Percentiles rank a stretch among this genome's conserved stretches.
Evolutionary conservation across 1,140 invertebrate genomes (phyloP).

Genomic region (Chironomus striatipennis): DNA sequence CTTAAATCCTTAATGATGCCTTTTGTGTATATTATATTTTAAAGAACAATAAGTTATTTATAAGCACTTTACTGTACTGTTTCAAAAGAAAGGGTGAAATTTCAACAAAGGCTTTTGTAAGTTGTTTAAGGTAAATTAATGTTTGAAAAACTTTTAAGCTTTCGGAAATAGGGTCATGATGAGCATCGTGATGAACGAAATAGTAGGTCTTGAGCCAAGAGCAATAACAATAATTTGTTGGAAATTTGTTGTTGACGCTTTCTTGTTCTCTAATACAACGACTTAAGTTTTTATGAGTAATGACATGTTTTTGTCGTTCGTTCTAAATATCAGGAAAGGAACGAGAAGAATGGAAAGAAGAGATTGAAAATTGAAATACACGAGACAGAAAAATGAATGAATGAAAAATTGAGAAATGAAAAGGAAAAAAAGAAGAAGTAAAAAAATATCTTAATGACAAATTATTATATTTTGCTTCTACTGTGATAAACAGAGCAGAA

Average conservation of each 20-base stretch:
- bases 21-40: background rate
- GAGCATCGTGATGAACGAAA: too few species aligned
- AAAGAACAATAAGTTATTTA: too few species aligned
- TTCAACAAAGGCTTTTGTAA: too few species aligned
- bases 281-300: background rate
- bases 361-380: background rate
- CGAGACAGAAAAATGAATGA: background rate
- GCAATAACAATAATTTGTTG: too few species aligned
- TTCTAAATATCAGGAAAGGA: background rate
- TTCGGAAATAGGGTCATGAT: too few species aligned
- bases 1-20: background rate
- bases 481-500: slow-evolving; percentile 21
- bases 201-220: too few species aligned
- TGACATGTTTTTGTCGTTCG: background rate
- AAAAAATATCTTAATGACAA: slow-evolving; percentile 17
- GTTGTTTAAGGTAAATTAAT: too few species aligned
- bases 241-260: too few species aligned
- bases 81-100: too few species aligned
- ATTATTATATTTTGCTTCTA: background rate
- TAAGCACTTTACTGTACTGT: too few species aligned
- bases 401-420: background rate
- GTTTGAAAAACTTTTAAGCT: too few species aligned
- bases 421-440: background rate
- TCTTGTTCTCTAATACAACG: background rate
- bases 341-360: background rate